phyloP scores from a whole-genome alignment of 2,113 vertebrate genomes.

The Lontra canadensis region DNA sequence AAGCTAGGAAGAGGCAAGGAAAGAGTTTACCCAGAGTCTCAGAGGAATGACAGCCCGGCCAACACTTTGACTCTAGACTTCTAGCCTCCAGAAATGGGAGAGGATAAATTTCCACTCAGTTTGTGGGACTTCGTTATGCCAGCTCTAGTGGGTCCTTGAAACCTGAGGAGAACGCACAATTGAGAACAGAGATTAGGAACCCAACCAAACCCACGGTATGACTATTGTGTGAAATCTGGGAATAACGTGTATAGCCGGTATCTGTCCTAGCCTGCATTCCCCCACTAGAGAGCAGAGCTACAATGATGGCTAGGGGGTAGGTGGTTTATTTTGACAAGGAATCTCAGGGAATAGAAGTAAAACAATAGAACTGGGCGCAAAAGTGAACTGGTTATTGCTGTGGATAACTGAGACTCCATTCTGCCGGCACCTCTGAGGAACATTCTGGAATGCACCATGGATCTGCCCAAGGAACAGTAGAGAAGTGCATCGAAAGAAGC shows the following conservation, averaged over 20 bases:
- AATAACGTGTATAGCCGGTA: not conserved
- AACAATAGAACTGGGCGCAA: not conserved
- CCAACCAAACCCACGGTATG: not conserved
- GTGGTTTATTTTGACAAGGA: not conserved
- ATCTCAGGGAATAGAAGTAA: not conserved
- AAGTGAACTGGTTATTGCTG: not conserved
- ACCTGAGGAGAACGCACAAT: not conserved
- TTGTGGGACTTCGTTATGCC: not conserved
- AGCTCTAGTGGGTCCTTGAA: not conserved
- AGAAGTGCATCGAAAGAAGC: not conserved
- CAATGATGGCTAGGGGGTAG: not conserved
- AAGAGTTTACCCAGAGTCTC: not conserved
- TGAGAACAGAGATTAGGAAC: constrained; percentile 1
- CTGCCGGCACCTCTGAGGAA: not conserved
- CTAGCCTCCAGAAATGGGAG: not conserved
- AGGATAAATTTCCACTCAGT: not conserved
- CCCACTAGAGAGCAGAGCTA: not conserved
- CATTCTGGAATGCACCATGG: not conserved
- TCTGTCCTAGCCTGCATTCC: not conserved
- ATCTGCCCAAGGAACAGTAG: not conserved
- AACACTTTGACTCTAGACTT: not conserved
- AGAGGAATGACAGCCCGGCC: not conserved
- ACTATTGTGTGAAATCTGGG: not conserved
- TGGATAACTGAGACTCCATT: not conserved
- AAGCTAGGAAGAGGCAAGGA: not conserved